phyloP scores from a whole-genome alignment of 2,888 invertebrate genomes.

The Cetonia aurata region DNA sequence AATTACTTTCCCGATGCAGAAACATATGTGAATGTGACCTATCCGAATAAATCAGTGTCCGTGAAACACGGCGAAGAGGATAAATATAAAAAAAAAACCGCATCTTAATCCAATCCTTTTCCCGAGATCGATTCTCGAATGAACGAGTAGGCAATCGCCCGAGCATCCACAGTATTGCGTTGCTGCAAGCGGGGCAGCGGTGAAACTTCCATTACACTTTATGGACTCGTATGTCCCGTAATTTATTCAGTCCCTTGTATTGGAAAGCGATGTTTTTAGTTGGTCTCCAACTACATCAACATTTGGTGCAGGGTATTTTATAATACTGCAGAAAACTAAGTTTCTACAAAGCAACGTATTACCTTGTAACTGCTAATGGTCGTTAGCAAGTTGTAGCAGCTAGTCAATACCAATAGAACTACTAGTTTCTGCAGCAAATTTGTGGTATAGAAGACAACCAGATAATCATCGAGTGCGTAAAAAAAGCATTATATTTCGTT shows the following conservation, averaged over 20 bases:
- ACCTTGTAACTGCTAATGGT: no score
- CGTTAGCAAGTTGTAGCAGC: no score
- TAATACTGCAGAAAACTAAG: no score
- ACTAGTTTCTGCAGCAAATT: no score
- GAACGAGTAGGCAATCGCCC: conserved; percentile 52
- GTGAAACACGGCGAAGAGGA: conserved; percentile 38
- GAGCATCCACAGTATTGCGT: conserved; percentile 25
- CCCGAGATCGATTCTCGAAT: conserved; percentile 51
- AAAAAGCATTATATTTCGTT: no score
- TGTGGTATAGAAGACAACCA: no score
- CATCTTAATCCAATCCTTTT: conserved; percentile 56
- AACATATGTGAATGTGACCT: conserved; percentile 35
- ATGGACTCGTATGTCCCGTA: conserved; percentile 54
- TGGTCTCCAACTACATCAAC: no score
- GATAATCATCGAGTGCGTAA: no score
- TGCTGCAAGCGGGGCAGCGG: neutral
- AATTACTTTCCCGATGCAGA: conserved; percentile 33
- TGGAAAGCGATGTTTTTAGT: no score
- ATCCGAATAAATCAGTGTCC: conserved; percentile 46
- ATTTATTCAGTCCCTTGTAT: conserved; percentile 52
- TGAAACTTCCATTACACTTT: conserved; percentile 52
- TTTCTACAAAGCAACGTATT: no score
- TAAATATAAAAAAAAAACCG: conserved; percentile 51
- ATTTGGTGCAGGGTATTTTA: no score
- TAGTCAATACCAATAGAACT: no score